phyloP scores from a whole-genome alignment of 2,113 vertebrate genomes.

The Lepidothrix coronata region DNA sequence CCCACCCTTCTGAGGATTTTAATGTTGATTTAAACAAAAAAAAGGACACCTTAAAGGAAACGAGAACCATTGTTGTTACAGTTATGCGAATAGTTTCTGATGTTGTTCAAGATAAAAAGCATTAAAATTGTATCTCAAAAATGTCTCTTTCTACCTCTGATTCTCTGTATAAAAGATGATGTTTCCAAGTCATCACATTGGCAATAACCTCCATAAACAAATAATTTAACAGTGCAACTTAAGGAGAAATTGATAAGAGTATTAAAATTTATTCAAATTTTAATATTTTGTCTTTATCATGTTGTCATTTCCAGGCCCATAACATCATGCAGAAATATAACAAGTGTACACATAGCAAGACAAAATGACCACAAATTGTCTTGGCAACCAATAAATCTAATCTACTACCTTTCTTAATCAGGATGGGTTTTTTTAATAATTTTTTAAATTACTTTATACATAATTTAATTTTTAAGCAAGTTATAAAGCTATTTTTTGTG shows the following conservation, averaged over 20 bases:
- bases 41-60: not conserved
- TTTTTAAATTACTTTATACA: not conserved
- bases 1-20: not conserved
- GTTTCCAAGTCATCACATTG: not conserved
- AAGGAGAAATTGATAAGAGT: not conserved
- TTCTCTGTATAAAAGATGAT: not conserved
- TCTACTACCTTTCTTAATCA: not conserved
- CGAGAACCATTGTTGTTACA: not conserved
- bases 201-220: not conserved
- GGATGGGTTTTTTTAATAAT: accelerated
- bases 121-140: not conserved
- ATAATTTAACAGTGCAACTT: not conserved
- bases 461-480: not conserved
- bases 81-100: not conserved
- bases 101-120: not conserved
- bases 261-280: not conserved
- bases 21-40: not conserved
- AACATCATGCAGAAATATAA: not conserved
- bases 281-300: not conserved
- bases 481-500: not conserved
- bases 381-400: not conserved
- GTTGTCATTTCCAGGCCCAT: not conserved
- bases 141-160: accelerated
- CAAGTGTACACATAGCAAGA: not conserved
- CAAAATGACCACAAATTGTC: not conserved